phyloP scores from a whole-genome alignment of 2,888 invertebrate species.

The Papilio demoleus region DNA sequence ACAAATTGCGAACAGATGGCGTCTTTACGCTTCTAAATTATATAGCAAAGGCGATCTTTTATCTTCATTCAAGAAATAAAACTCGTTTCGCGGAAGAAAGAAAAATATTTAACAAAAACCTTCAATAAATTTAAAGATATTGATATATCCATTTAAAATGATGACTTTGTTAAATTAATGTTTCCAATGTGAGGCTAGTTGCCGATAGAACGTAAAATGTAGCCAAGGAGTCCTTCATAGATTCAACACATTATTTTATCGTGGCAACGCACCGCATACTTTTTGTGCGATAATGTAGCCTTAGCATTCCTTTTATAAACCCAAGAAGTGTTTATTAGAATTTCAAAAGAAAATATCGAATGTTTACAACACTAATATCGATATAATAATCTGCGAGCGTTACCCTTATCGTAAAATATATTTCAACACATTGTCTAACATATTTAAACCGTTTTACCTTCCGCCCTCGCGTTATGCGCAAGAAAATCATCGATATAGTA shows the following conservation, averaged over 20 bases:
- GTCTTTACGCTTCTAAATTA: conserved; percentile 40
- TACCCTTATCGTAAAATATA: conserved; percentile 22
- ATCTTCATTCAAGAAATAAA: conserved; percentile 39
- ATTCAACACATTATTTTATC: too few relatives aligned
- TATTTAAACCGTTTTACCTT: conserved; percentile 30
- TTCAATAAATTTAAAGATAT: background rate
- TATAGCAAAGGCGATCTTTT: conserved; percentile 35
- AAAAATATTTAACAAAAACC: background rate
- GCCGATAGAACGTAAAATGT: too few relatives aligned
- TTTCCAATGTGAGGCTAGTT: too few relatives aligned
- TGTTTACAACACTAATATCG: conserved; percentile 6
- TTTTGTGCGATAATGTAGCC: too few relatives aligned
- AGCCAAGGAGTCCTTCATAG: too few relatives aligned
- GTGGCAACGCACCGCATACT: too few relatives aligned
- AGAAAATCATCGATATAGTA: conserved; percentile 73
- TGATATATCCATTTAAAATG: background rate
- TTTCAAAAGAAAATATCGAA: background rate
- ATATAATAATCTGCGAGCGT: conserved; percentile 5
- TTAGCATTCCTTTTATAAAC: too few relatives aligned
- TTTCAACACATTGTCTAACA: conserved; percentile 38
- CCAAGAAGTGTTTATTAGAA: too few relatives aligned
- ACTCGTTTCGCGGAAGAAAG: conserved; percentile 22
- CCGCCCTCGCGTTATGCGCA: conserved; percentile 50
- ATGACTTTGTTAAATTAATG: background rate
- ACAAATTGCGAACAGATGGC: conserved; percentile 41